Conservation (phyloP, 2,113 vertebrate species). For the Neolamprologus cancellatus region DNA sequence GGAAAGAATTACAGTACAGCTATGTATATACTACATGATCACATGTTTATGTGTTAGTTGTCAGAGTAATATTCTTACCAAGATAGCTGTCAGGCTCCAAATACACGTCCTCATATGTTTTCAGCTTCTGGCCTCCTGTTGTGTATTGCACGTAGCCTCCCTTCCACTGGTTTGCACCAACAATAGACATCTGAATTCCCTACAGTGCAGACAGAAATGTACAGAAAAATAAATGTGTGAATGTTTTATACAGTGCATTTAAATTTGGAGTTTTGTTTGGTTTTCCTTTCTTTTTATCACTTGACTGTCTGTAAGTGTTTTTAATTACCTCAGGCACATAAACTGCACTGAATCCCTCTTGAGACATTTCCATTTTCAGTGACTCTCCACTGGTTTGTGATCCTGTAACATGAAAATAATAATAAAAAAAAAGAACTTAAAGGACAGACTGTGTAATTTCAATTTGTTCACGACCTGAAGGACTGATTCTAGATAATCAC, state of each 20-base stretch:
- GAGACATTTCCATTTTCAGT: background rate
- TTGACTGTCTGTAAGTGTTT: background rate
- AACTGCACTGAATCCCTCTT: background rate
- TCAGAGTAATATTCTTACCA: background rate
- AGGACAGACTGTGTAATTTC: background rate
- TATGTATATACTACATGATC: background rate
- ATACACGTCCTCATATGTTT: rapidly evolving
- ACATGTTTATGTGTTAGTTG: background rate
- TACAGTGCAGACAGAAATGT: background rate
- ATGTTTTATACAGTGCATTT: background rate
- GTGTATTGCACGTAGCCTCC: background rate
- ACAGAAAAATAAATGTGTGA: background rate
- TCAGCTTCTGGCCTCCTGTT: background rate
- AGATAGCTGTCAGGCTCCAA: background rate
- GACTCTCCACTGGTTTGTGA: background rate
- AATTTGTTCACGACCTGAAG: background rate
- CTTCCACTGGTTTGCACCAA: background rate
- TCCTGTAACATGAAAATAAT: background rate
- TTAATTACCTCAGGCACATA: background rate
- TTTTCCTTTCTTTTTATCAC: background rate
- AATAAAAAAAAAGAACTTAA: background rate
- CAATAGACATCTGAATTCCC: background rate
- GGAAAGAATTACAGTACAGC: background rate
- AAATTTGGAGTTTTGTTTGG: background rate
- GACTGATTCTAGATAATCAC: background rate